Conservation (phyloP, 2,113 vertebrate species). For the cat (Felis catus) region F.catus_Fca126_mat1.0 CM031418.1:83531001-83531500, state of each 20-base stretch:
- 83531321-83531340: not conserved
- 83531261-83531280: not conserved
- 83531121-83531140: not conserved
- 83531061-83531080: not conserved
- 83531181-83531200: not conserved
- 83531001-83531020: conserved; percentile 29
- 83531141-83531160: not conserved
- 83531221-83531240: not conserved
- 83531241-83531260: not conserved
- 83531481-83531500: not conserved
- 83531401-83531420: not conserved
- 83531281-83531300: not conserved
- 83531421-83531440: not conserved
- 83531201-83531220: not conserved
- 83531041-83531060: conserved; percentile 55
- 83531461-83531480: not conserved
- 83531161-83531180: not conserved
- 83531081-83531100: not conserved
- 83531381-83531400: not conserved
- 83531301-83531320: rapidly evolving
- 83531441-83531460: not conserved
- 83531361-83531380: not conserved
- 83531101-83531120: conserved; percentile 20
- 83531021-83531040: conserved; percentile 35
- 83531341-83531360: not conserved